A percentile compares a stretch with the other conserved stretches of the same genome.
Conservation (phyloP, 2,888 invertebrate species). For the Drosophila putrida region DNA sequence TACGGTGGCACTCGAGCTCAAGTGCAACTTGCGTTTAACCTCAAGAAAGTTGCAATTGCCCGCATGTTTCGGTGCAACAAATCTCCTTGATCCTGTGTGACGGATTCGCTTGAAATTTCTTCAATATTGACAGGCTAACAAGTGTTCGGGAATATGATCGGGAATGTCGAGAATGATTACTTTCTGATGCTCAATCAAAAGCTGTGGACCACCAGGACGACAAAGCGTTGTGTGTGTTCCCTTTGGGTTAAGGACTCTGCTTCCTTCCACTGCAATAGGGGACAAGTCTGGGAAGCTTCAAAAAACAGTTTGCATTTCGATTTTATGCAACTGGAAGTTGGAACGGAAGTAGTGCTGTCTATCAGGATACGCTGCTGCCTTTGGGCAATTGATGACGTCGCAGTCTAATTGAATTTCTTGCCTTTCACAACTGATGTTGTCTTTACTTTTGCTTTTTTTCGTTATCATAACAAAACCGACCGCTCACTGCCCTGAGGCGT, state of each 20-base stretch:
- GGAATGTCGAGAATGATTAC: slow-evolving; percentile 55
- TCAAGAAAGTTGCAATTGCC: slow-evolving; percentile 81
- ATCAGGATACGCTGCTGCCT: slow-evolving; percentile 32
- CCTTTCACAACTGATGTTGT: slow-evolving; percentile 68
- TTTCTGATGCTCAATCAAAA: slow-evolving; percentile 69
- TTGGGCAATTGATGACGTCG: slow-evolving; percentile 58
- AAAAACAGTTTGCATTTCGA: slow-evolving; percentile 33
- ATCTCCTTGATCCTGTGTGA: slow-evolving; percentile 35
- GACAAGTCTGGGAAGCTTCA: slow-evolving; percentile 60
- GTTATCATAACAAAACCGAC: slow-evolving; percentile 65
- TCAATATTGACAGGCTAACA: slow-evolving; percentile 75
- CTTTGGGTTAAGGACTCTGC: neutral
- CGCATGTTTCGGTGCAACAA: slow-evolving; percentile 53
- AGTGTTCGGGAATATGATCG: slow-evolving; percentile 82
- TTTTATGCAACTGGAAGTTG: slow-evolving; percentile 14
- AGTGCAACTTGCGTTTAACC: slow-evolving; percentile 82
- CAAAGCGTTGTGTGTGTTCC: slow-evolving; percentile 71
- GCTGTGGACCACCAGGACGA: slow-evolving; percentile 69
- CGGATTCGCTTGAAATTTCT: slow-evolving; percentile 56
- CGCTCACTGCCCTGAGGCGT: slow-evolving; percentile 48
- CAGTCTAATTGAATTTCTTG: slow-evolving; percentile 73
- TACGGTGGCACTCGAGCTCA: slow-evolving; percentile 43
- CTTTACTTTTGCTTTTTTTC: slow-evolving; percentile 39
- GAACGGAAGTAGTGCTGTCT: slow-evolving; percentile 21
- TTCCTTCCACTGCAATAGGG: slow-evolving; percentile 48